A percentile compares a stretch with the other conserved stretches of the same genome.
These are phyloP conservation scores for Apamea monoglypha DNA, from an alignment of 2,888 invertebrate species.

Conservation along the genomic window DNA sequence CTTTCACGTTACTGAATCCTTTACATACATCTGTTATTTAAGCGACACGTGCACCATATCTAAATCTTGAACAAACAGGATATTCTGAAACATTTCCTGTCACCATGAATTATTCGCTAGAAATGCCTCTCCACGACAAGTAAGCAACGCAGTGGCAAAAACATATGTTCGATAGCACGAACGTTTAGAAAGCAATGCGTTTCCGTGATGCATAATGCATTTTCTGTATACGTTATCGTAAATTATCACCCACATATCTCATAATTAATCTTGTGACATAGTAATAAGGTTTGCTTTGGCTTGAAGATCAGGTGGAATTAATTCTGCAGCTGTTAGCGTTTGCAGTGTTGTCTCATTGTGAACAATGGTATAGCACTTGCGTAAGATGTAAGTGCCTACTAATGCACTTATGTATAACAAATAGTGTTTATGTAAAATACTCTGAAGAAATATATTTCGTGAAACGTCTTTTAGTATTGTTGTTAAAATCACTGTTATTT, in stretches of 20 bases:
- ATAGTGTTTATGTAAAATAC: conserved; percentile 48
- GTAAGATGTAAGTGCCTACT: conserved; percentile 59
- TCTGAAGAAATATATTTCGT: conserved; percentile 23
- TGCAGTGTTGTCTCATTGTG: conserved; percentile 64
- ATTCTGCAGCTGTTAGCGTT: conserved; percentile 66
- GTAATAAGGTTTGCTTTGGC: conserved; percentile 57
- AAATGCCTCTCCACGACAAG: conserved; percentile 56
- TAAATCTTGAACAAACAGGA: conserved; percentile 42
- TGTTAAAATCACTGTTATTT: conserved; percentile 3
- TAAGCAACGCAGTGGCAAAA: conserved; percentile 65
- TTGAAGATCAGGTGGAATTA: conserved; percentile 47
- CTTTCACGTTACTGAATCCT: conserved; percentile 10
- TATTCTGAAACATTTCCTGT: conserved; percentile 61
- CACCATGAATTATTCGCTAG: conserved; percentile 43
- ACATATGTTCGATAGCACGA: conserved; percentile 68
- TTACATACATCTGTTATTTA: conserved; percentile 5
- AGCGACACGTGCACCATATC: conserved; percentile 17
- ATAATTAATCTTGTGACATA: conserved; percentile 53
- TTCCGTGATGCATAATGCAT: conserved; percentile 76
- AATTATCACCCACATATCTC: conserved; percentile 47
- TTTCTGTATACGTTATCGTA: conserved; percentile 69
- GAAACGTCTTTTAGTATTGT: conserved; percentile 12
- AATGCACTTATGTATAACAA: conserved; percentile 50
- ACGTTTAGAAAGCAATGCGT: conserved; percentile 78
- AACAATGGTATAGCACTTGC: conserved; percentile 73